Percentiles rank a stretch among this genome's conserved stretches.
phyloP scores from a whole-genome alignment of 2,888 invertebrate species.

The Eretmocerus hayati region DNA sequence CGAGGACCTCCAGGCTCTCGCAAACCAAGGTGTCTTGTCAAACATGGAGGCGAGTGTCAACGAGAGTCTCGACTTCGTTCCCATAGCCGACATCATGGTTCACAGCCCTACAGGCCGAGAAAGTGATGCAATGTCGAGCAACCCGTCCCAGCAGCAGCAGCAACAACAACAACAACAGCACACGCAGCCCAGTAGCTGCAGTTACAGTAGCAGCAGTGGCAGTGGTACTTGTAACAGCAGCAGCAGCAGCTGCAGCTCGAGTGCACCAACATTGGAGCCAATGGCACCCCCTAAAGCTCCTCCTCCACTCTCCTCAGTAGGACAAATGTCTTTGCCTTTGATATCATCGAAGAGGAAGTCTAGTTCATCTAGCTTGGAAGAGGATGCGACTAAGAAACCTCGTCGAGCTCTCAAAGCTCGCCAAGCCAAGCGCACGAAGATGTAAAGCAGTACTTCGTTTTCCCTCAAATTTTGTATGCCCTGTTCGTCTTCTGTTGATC shows the following conservation, averaged over 20 bases:
- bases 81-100: conserved; percentile 41
- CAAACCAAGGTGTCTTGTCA: conserved; percentile 56
- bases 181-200: neutral
- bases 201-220: conserved; percentile 7
- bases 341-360: conserved; percentile 40
- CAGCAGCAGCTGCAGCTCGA: conserved; percentile 7
- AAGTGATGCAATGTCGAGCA: conserved; percentile 1
- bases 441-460: conserved; percentile 11
- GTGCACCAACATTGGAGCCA: conserved; percentile 24
- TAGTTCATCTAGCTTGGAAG: conserved; percentile 20
- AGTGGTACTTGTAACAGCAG: conserved; percentile 20
- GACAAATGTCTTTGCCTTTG: conserved; percentile 12
- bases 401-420: conserved; percentile 21
- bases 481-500: neutral
- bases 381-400: conserved; percentile 25
- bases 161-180: conserved; percentile 7
- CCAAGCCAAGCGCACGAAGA: conserved; percentile 22
- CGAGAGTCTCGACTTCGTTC: conserved; percentile 43
- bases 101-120: conserved; percentile 37
- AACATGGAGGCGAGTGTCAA: conserved; percentile 46
- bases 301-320: conserved; percentile 25
- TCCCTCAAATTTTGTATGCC: neutral
- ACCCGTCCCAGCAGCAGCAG: conserved; percentile 20
- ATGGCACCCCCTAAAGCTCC: conserved; percentile 43
- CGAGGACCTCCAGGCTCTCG: conserved; percentile 55